These are phyloP conservation scores for Phylloscopus trochiloides DNA, from an alignment of 2,113 vertebrate species.

Conservation along the genomic window DNA sequence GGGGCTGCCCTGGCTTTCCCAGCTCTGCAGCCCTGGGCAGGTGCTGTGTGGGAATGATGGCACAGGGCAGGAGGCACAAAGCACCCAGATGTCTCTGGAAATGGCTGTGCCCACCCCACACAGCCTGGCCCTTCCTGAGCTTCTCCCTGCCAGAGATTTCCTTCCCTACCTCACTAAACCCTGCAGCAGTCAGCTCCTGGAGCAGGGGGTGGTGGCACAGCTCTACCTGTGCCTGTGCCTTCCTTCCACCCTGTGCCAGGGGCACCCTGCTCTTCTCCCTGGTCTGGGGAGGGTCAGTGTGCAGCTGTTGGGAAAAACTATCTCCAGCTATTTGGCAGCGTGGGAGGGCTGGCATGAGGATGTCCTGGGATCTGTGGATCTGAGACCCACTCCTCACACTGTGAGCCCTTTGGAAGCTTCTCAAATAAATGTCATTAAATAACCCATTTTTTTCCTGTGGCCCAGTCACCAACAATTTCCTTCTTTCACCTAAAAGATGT, in stretches of 20 bases:
- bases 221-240: background rate
- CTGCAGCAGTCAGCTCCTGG: background rate
- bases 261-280: background rate
- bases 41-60: background rate
- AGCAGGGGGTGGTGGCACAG: background rate
- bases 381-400: background rate
- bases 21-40: background rate
- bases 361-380: background rate
- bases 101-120: background rate
- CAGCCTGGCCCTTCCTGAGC: background rate
- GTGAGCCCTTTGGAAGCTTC: background rate
- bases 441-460: background rate
- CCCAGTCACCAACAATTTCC: background rate
- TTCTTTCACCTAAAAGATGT: background rate
- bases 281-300: background rate
- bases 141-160: background rate
- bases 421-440: background rate
- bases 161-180: background rate
- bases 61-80: background rate
- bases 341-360: background rate
- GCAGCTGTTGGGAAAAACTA: constrained; percentile 32
- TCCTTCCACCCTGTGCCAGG: background rate
- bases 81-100: background rate
- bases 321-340: background rate
- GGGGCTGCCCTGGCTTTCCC: background rate